These are phyloP conservation scores for Gerosis bhagava DNA, from an alignment of 2,888 invertebrate genomes.

Conservation along the genomic window DNA sequence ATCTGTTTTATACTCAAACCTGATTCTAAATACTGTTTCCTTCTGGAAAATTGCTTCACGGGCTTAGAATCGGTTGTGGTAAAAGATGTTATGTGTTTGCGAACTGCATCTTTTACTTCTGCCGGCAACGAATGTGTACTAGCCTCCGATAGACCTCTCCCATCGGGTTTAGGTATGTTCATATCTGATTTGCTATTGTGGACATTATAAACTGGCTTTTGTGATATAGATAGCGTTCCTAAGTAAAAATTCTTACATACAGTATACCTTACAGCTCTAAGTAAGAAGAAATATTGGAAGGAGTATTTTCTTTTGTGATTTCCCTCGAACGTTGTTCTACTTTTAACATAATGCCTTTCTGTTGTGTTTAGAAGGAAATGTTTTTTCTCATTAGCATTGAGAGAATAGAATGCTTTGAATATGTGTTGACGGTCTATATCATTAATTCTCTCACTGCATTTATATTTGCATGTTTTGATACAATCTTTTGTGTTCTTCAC, in stretches of 20 bases:
- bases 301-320: conserved; percentile 57
- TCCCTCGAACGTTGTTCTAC: conserved; percentile 41
- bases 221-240: conserved; percentile 71
- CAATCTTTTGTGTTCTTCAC: conserved; percentile 68
- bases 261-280: conserved; percentile 56
- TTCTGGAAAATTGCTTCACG: conserved; percentile 58
- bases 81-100: conserved; percentile 63
- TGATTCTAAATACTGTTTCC: conserved; percentile 60
- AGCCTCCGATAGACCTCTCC: conserved; percentile 59
- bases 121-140: conserved; percentile 60
- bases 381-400: conserved; percentile 69
- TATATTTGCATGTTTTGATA: conserved; percentile 61
- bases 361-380: conserved; percentile 71
- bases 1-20: conserved; percentile 64
- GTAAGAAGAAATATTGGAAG: conserved; percentile 68
- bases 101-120: conserved; percentile 61
- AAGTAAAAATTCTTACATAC: conserved; percentile 75
- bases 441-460: conserved; percentile 64
- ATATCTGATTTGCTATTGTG: conserved; percentile 68
- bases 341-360: conserved; percentile 58
- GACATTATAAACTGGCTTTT: conserved; percentile 73
- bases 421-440: conserved; percentile 64
- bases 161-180: conserved; percentile 72
- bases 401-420: conserved; percentile 69
- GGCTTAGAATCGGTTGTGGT: conserved; percentile 59